Evolutionary conservation across 2,797 vertebrate genomes (phyloP).

Genomic region (Syndactyla subalaris): DNA sequence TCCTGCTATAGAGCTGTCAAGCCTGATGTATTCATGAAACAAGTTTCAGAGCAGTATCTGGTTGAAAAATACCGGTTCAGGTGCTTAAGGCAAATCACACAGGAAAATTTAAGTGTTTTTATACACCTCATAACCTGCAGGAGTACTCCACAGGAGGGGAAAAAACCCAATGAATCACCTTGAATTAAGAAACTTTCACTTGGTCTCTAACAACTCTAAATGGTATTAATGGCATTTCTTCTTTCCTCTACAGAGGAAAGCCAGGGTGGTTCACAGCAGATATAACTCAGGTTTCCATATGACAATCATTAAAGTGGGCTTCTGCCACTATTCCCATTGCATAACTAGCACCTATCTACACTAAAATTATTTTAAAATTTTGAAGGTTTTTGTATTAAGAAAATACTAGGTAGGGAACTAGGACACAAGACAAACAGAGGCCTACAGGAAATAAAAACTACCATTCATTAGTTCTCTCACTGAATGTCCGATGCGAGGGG

Average conservation of each 20-base stretch:
- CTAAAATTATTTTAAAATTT: background rate
- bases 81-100: background rate
- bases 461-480: background rate
- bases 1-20: constrained; percentile 10
- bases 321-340: background rate
- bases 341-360: background rate
- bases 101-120: background rate
- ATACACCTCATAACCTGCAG: background rate
- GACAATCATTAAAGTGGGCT: background rate
- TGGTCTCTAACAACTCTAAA: background rate
- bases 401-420: background rate
- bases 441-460: background rate
- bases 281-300: background rate
- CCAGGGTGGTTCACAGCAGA: background rate
- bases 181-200: background rate
- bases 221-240: background rate
- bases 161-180: background rate
- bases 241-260: background rate
- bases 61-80: background rate
- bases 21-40: background rate
- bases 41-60: background rate
- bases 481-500: background rate
- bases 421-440: background rate
- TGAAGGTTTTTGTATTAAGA: background rate
- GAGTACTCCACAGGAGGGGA: background rate